phyloP scores from a whole-genome alignment of 2,797 vertebrate genomes.

The Crypturellus tataupa region DNA sequence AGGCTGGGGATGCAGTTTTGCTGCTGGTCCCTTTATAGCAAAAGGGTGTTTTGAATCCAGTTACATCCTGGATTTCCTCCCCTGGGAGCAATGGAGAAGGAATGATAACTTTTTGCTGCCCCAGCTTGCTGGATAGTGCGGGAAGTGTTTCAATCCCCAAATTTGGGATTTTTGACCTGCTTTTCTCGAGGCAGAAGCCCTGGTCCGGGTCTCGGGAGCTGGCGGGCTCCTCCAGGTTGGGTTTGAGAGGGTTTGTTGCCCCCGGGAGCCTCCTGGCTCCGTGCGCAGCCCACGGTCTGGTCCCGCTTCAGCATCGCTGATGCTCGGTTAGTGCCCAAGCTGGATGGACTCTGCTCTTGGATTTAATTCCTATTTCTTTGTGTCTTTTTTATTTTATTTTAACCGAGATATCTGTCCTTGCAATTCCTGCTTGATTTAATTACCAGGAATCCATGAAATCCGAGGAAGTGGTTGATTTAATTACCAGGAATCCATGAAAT shows the following conservation, averaged over 20 bases:
- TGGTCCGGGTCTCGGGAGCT: not conserved
- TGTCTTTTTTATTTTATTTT: not conserved
- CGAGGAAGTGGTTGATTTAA: not conserved
- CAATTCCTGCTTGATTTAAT: not conserved
- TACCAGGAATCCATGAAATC: not conserved
- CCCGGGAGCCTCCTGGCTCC: not conserved
- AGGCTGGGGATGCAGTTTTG: not conserved
- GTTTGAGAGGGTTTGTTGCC: too few species aligned
- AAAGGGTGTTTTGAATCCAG: not conserved
- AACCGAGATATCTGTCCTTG: not conserved
- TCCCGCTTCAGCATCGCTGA: not conserved
- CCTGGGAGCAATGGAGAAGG: not conserved
- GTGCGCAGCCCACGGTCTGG: too few species aligned
- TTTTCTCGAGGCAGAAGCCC: not conserved
- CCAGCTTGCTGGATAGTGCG: not conserved
- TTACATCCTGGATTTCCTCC: not conserved
- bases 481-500: not conserved
- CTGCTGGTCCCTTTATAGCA: not conserved
- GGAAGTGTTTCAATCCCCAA: not conserved
- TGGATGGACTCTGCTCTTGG: fast-evolving
- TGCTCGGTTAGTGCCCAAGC: not conserved
- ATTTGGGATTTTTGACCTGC: not conserved
- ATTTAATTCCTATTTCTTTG: not conserved
- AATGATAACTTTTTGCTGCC: not conserved
- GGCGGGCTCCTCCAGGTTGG: not conserved